These are phyloP conservation scores for Zaprionus vittiger DNA, from an alignment of 1,140 invertebrate species.

Conservation along the genomic window DNA sequence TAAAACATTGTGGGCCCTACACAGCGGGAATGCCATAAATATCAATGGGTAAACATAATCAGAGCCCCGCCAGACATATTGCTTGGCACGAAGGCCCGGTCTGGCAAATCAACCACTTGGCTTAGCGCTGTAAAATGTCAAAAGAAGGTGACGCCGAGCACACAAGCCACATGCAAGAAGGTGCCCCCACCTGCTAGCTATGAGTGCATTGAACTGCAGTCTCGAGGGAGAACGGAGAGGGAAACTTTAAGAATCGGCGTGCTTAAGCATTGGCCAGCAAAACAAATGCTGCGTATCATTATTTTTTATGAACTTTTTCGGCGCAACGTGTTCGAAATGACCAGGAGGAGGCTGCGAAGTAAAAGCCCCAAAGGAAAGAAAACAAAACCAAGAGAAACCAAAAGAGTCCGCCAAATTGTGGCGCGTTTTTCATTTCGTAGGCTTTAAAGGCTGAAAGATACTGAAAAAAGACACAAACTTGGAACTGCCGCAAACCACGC, in stretches of 20 bases:
- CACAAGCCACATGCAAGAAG: slow-evolving; percentile 1
- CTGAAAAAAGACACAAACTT: slow-evolving; percentile 46
- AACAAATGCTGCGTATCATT: slow-evolving; percentile 76
- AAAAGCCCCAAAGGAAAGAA: slow-evolving; percentile 13
- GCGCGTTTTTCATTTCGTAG: slow-evolving; percentile 40
- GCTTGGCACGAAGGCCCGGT: slow-evolving; percentile 5
- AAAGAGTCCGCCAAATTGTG: slow-evolving; percentile 33
- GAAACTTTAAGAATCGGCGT: slow-evolving; percentile 25
- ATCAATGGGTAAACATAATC: slow-evolving; percentile 36
- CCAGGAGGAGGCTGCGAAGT: slow-evolving; percentile 38
- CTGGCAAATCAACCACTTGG: slow-evolving; percentile 24
- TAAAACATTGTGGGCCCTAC: slow-evolving; percentile 46
- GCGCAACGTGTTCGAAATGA: slow-evolving; percentile 60
- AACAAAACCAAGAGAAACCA: slow-evolving; percentile 2
- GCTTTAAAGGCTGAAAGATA: slow-evolving; percentile 50
- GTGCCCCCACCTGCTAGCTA: background rate
- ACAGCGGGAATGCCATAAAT: slow-evolving; percentile 55
- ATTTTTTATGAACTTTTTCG: slow-evolving; percentile 68
- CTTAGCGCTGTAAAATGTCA: slow-evolving; percentile 26
- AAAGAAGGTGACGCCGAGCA: slow-evolving; percentile 26
- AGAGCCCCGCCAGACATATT: slow-evolving; percentile 5
- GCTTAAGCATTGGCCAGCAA: slow-evolving; percentile 25
- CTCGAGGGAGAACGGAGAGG: background rate
- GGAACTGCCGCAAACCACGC: slow-evolving; percentile 37
- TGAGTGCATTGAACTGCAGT: slow-evolving; percentile 61